Evolutionary conservation across 2,797 vertebrate genomes (phyloP).

Genomic region (Pangasius mekongensis): DNA sequence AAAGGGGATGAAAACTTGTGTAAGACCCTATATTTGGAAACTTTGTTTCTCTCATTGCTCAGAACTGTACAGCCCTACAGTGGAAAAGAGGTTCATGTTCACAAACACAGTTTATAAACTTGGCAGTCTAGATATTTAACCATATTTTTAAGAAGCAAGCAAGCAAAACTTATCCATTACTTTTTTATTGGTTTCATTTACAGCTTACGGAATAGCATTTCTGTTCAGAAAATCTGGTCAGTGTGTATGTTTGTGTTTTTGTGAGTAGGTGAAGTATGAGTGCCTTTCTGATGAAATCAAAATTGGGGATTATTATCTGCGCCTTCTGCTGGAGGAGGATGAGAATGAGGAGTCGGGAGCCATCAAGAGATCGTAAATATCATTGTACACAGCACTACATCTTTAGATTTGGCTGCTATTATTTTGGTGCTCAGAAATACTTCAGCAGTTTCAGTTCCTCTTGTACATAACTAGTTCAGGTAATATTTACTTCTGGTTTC

Average conservation of each 20-base stretch:
- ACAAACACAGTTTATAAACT: not conserved
- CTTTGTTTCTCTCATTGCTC: not conserved
- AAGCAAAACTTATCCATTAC: not conserved
- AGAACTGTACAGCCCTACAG: not conserved
- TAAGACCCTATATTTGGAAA: not conserved
- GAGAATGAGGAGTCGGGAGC: slow-evolving; percentile 91
- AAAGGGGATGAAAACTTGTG: not conserved
- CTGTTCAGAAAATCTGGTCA: not conserved
- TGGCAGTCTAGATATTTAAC: not conserved
- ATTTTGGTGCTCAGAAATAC: not conserved
- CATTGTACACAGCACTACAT: not conserved
- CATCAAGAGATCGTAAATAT: slow-evolving; percentile 93
- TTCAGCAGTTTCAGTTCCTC: not conserved
- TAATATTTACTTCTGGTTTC: not conserved
- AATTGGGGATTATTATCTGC: slow-evolving; percentile 97
- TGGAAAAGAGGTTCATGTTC: not conserved
- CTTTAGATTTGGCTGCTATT: not conserved
- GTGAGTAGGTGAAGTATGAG: slow-evolving; percentile 92
- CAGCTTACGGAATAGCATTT: not conserved
- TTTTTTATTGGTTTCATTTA: not conserved
- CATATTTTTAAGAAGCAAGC: not conserved
- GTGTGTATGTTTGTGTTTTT: not conserved
- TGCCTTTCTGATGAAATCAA: slow-evolving; percentile 98
- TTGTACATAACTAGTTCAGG: not conserved
- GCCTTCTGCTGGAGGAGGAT: slow-evolving; percentile 94